Evolutionary conservation across 1,140 invertebrate species (phyloP), one percentile per base, ranked within the genome.

Genomic region (Drosophila aff.): DNA sequence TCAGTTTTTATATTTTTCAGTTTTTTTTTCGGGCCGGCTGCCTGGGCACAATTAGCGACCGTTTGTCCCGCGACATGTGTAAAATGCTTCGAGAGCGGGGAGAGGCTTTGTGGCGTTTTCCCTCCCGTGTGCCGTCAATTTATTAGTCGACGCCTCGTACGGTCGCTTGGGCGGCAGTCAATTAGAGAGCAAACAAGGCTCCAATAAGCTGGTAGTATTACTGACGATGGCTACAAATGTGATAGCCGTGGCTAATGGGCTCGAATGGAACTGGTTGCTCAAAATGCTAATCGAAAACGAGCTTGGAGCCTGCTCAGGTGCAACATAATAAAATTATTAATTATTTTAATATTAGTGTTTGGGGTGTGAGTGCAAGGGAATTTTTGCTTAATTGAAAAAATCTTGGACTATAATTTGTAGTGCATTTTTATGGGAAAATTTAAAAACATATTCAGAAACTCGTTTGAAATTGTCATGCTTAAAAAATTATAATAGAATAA

Each of bases 11-110:
- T 6, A 26, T 55, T 40, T 40, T 57, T 10, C 4, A 2, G 8
- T 0, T 7, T 43, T 53, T 23, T 23, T 82, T 79, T 83, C 64
- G 81, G 81, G 67, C 28, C 23, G 21, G 40, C 50, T 64, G 65
- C 53, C 52, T 59, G 71, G 61, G 64, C 72, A 77, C 84, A 89
- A 86, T 86, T 86, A 89, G 83, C 84, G 76, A 40, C 55, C 62
- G 80, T 59, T 82, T 67, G 72, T 65, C 67, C 80, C 72, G 36
- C 67, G 74, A 83, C 83, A 87, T 77, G 73, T 86, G 83, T 87
- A 68, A 76, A 68, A 73, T 49, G 65, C 55, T 49, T 46, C 59
- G 43, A 18, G 44, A 79, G 73, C 8, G 31, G 53, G 36, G 53
- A 40, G 53, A 26, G 50, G 50, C 28, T 52, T 33, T 33, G 52